A percentile compares a stretch with the other conserved stretches of the same genome.
Evolutionary conservation across 1,140 invertebrate species (phyloP).

Genomic region (silkworm (Bombyx mori)): ASM3026992v2 NC_085121.1:8860501-8861000

Average conservation of each 20-base stretch:
- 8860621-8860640: background rate
- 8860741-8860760: slow-evolving; percentile 7
- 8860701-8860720: slow-evolving; percentile 1
- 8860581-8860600: background rate
- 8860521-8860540: no score
- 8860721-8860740: slow-evolving; percentile 4
- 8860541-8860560: background rate
- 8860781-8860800: slow-evolving; percentile 58
- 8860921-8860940: slow-evolving; percentile 59
- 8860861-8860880: slow-evolving; percentile 54
- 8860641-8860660: no score
- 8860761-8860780: slow-evolving; percentile 54
- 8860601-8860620: background rate
- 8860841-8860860: slow-evolving; percentile 48
- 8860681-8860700: background rate
- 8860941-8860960: slow-evolving; percentile 49
- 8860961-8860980: slow-evolving; percentile 24
- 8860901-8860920: slow-evolving; percentile 48
- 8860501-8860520: slow-evolving; percentile 55
- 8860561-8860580: background rate
- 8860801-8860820: slow-evolving; percentile 26
- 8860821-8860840: slow-evolving; percentile 34
- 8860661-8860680: no score
- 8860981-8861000: background rate
- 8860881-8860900: slow-evolving; percentile 34